Conservation (phyloP, 2,113 vertebrate genomes). For the Ondatra zibethicus region DNA sequence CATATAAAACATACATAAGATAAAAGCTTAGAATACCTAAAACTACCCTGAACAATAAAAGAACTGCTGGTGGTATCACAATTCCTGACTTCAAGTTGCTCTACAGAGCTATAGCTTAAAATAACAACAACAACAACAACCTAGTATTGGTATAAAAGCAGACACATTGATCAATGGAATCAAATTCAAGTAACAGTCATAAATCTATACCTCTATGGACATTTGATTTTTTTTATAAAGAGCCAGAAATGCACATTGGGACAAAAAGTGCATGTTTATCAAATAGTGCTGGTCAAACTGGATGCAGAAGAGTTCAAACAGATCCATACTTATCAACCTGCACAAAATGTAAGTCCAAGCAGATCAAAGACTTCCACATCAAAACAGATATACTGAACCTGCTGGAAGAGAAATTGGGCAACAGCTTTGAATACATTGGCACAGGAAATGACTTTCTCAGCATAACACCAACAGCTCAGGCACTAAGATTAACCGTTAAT, state of each 20-base stretch:
- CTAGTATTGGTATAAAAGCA: not conserved
- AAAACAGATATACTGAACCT: not conserved
- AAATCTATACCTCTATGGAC: not conserved
- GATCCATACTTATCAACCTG: not conserved
- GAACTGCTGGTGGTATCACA: not conserved
- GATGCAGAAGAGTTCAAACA: not conserved
- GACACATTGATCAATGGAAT: not conserved
- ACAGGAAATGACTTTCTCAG: not conserved
- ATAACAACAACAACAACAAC: not conserved
- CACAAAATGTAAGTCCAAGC: not conserved
- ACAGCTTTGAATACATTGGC: not conserved
- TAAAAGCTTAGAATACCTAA: not conserved
- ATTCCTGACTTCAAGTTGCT: not conserved
- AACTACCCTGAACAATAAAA: not conserved
- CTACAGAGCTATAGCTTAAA: not conserved
- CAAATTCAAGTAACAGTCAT: not conserved
- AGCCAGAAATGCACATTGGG: not conserved
- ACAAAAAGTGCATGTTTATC: not conserved
- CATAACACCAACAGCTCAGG: not conserved
- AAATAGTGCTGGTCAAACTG: not conserved
- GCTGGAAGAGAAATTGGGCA: not conserved
- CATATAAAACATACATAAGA: not conserved
- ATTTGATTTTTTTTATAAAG: not conserved
- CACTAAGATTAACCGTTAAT: not conserved
- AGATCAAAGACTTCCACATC: not conserved